Conservation (phyloP, 1,140 invertebrate species). For the Lutraria rhynchaena region DNA sequence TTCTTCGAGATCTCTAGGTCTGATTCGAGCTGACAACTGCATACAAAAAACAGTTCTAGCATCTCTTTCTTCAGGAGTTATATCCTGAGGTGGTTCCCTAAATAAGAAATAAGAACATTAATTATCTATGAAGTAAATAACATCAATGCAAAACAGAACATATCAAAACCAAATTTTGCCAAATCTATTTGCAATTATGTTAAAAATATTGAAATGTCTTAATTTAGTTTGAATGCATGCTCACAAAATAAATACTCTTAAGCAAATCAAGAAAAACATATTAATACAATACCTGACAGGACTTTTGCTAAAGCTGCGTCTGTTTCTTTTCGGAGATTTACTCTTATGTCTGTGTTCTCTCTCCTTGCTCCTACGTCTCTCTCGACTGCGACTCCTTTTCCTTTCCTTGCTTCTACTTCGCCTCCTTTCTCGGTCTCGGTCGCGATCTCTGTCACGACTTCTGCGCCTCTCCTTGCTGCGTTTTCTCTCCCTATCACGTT, state of each 20-base stretch:
- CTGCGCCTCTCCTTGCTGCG: constrained; percentile 31
- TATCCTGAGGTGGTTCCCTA: constrained; percentile 82
- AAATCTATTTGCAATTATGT: no score
- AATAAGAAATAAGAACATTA: background rate
- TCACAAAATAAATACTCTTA: no score
- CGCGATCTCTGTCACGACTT: background rate
- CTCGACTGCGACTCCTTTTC: constrained; percentile 55
- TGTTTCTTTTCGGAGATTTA: constrained; percentile 29
- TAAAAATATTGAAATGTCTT: no score
- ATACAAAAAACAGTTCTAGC: constrained; percentile 97
- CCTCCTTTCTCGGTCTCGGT: constrained; percentile 43
- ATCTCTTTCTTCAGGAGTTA: constrained; percentile 99
- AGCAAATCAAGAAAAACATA: no score
- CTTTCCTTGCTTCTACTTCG: constrained; percentile 31
- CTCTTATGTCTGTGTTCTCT: constrained; percentile 36
- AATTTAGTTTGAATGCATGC: no score
- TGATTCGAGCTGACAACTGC: constrained; percentile 92
- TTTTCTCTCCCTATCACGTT: constrained; percentile 49
- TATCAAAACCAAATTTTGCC: no score
- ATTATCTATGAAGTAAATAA: no score
- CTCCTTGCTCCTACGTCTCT: constrained; percentile 53
- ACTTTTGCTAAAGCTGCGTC: constrained; percentile 67
- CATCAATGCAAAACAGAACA: no score
- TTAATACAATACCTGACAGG: constrained; percentile 62
- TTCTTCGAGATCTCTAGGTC: constrained; percentile 98